Evolutionary conservation across 1,140 invertebrate genomes (phyloP).

Genomic region (Drosophila sturtevanti): DNA sequence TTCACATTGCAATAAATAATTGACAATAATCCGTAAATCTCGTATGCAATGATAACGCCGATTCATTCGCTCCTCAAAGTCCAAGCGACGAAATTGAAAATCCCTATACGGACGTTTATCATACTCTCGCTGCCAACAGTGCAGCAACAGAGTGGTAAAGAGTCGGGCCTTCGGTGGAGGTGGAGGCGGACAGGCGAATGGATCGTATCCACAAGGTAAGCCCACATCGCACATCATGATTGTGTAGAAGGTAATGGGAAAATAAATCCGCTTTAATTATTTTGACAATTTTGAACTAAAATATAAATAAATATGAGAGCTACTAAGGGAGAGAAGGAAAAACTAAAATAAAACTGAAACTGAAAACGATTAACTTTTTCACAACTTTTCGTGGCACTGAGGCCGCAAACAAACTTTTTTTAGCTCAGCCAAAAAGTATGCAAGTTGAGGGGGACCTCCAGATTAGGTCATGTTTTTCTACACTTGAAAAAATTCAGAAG

Average conservation of each 20-base stretch:
- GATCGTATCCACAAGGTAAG: slow-evolving; percentile 36
- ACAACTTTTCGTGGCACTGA: neutral
- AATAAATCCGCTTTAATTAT: too few relatives aligned
- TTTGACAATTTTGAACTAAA: slow-evolving; percentile 10
- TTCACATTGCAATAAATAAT: slow-evolving; percentile 36
- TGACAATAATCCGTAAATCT: slow-evolving; percentile 59
- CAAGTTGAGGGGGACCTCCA: neutral
- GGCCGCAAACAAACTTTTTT: neutral
- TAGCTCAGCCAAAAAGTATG: neutral
- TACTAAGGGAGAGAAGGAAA: neutral
- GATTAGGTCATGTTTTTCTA: neutral
- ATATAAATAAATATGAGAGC: neutral
- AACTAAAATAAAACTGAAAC: neutral
- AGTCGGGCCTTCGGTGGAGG: slow-evolving; percentile 1
- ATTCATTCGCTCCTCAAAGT: slow-evolving; percentile 66
- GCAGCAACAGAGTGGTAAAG: slow-evolving; percentile 52
- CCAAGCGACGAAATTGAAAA: slow-evolving; percentile 56
- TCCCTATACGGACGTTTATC: slow-evolving; percentile 62
- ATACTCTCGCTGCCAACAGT: slow-evolving; percentile 78
- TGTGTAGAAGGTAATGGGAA: neutral
- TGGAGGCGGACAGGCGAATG: neutral
- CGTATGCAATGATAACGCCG: slow-evolving; percentile 48
- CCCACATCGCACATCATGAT: slow-evolving; percentile 49
- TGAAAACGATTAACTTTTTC: neutral
- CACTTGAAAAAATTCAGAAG: neutral